Evolutionary conservation across 30 jellyfish, hydroid and myxozoan species (phyloP), one percentile per base, ranked within the genome.

Genomic region (Hydractinia echinata): DNA sequence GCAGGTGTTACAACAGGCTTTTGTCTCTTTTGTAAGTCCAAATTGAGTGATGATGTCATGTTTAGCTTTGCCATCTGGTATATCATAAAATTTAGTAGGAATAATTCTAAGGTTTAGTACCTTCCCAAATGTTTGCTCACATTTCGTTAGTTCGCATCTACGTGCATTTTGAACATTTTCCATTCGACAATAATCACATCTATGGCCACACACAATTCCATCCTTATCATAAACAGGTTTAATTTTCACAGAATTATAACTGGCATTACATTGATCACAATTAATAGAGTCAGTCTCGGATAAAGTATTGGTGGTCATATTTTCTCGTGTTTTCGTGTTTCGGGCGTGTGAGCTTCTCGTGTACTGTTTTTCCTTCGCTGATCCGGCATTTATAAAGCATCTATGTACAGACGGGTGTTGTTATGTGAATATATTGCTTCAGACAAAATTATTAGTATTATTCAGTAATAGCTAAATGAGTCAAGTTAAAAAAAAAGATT

Each of bases 1-100:
- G 48, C 96, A 87, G 81, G 82, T 77, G 51, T 87, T 87, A 67
- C 96, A 87, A 39, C 96, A 87, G 11, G 91, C 96, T 76, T 87
- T 81, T 14, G 79, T 77, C 9, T 77, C 82, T 44, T 73, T 58
- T 15, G 74, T 74, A 7, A 87, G 81, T 7, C 96, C 96, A 67
- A 87, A 87, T 56, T 82, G 96, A 56, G 82, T 81, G 14, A 87
- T 77, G 54, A 87, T 81, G 49, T 89, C 85, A 80, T 54, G 72
- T 66, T 87, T 87, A 53, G 78, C 87, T 69, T 87, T 88, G 67
- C 96, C 96, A 54, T 82, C 88, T 67, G 87, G 85, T 30, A 87
- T 85, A 72, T 82, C 91, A 72, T 87, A 87, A 70, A 87, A 87
- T 68, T 87, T 87, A 83, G 91, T 73, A 44, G 96, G 96, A 54